Conservation (phyloP, 2,113 vertebrate genomes). For the Otolemur garnettii region DNA sequence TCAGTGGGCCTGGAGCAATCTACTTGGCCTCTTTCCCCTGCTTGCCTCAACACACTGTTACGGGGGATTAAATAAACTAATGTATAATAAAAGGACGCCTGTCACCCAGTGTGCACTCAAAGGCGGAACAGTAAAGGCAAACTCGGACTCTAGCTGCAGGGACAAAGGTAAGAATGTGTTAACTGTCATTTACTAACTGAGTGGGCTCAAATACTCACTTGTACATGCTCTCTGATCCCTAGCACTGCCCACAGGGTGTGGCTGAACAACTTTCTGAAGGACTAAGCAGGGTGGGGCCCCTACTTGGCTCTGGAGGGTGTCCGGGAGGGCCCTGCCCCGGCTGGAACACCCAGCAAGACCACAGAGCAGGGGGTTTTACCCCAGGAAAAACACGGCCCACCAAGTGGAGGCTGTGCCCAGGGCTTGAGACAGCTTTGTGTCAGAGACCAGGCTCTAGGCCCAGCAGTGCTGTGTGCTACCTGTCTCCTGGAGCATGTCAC, state of each 20-base stretch:
- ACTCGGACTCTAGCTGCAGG: background rate
- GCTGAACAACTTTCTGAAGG: background rate
- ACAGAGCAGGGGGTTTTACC: background rate
- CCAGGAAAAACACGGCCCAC: background rate
- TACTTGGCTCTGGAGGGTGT: background rate
- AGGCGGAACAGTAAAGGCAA: background rate
- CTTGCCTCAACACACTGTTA: background rate
- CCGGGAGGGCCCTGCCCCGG: background rate
- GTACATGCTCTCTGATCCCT: background rate
- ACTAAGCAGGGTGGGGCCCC: rapidly evolving
- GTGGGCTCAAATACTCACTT: background rate
- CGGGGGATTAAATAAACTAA: background rate
- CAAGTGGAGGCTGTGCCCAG: background rate
- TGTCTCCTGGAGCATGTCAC: background rate
- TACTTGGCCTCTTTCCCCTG: background rate
- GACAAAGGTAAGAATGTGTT: background rate
- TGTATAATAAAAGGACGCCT: background rate
- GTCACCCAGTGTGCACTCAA: background rate
- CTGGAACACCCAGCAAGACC: background rate
- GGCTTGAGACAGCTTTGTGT: rapidly evolving
- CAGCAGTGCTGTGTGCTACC: rapidly evolving
- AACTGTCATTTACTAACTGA: too few species aligned
- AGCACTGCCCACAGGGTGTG: background rate
- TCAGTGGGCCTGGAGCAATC: background rate
- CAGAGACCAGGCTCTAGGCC: background rate